Evolutionary conservation across 2,888 invertebrate genomes (phyloP).

Genomic region (Xanthorhoe spadicearia): DNA sequence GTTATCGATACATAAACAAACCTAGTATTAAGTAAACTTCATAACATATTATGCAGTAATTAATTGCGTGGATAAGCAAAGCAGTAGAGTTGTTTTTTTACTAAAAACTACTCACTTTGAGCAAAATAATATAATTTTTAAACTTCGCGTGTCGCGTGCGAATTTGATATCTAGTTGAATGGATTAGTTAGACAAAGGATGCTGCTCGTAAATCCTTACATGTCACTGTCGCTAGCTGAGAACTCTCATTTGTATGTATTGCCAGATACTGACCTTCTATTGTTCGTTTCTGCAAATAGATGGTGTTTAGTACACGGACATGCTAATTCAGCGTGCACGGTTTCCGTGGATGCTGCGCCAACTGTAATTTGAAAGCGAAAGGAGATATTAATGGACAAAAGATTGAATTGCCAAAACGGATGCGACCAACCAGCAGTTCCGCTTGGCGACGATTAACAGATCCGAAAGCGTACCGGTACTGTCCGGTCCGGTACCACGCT

Average conservation of each 20-base stretch:
- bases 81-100: no score
- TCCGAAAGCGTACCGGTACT: slow-evolving; percentile 53
- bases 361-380: slow-evolving; percentile 71
- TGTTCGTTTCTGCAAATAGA: slow-evolving; percentile 75
- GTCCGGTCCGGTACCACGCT: slow-evolving; percentile 44
- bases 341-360: slow-evolving; percentile 67
- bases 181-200: slow-evolving; percentile 14
- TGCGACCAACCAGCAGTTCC: slow-evolving; percentile 52
- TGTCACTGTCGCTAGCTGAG: slow-evolving; percentile 20
- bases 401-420: slow-evolving; percentile 54
- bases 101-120: background rate
- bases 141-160: slow-evolving; percentile 2
- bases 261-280: slow-evolving; percentile 74
- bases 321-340: slow-evolving; percentile 74
- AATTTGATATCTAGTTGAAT: slow-evolving; percentile 13
- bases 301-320: slow-evolving; percentile 71
- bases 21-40: slow-evolving; percentile 23
- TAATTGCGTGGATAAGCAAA: background rate
- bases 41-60: slow-evolving; percentile 21
- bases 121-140: slow-evolving; percentile 8
- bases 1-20: slow-evolving; percentile 33
- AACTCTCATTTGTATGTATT: slow-evolving; percentile 68
- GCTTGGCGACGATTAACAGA: slow-evolving; percentile 55
- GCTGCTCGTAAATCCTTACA: slow-evolving; percentile 9
- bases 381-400: slow-evolving; percentile 62